Base-by-base conservation (phyloP, 2,113 vertebrate species). In the Onychostoma macrolepis region DNA sequence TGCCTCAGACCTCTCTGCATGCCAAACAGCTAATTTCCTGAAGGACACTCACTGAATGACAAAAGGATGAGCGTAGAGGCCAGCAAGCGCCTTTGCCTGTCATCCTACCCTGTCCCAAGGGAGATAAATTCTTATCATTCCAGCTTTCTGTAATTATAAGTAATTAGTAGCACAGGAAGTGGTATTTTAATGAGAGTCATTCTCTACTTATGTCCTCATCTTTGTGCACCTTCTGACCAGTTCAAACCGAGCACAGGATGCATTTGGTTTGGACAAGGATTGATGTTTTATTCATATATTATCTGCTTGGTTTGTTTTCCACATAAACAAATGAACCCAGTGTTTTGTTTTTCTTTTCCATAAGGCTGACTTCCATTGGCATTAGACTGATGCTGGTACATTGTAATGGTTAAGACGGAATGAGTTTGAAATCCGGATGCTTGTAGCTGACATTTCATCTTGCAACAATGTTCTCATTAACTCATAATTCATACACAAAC, bases 1-100 rank as follows among this genome's bases (percentile, higher is more conserved):
- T 88, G 89, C 76, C 89, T 84, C 86, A 74, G 87, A 78, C 78
- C 76, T 79, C 87, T 80, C 30, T 88, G 91, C 88, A 91, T 93
- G 91, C 90, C 86, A 93, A 94, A 86, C 89, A 89, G 90, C 90
- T 92, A 45, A 92, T 95, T 94, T 92, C 88, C 84, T 89, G 85
- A 84, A 90, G 89, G 92, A 92, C 85, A 87, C 74, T 92, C 88
- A 88, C 80, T 36, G 87, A 92, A 92, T 92, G 87, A 88, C 83
- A 92, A 92, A 91, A 80, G 84, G 84, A 90, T 92, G 92, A 90
- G 89, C 90, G 90, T 78, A 88, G 88, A 82, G 85, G 77, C 71
- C 76, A 83, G 90, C 86, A 82, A 85, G 88, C 87, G 17, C 50
- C 45, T 88, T 53, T 7, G 53, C 38, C 72, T 63, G 61, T 74